Evolutionary conservation across 2,888 invertebrate species (phyloP), one percentile per base, ranked within the genome.

Genomic region (Nymphalis polychloros): DNA sequence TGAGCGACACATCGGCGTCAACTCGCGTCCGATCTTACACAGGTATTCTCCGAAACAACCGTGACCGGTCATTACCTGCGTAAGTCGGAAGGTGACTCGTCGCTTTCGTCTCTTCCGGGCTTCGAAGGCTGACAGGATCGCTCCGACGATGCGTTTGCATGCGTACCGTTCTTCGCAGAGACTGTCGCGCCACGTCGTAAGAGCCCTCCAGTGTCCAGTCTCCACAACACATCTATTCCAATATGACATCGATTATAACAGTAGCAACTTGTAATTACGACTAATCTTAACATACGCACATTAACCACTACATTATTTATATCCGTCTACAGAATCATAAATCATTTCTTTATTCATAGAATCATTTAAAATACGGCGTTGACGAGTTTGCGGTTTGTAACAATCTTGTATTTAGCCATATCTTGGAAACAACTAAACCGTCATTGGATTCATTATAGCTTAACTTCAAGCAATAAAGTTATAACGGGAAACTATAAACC

Each of bases 261-360:
- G 13, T 53, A 27, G 17, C 53, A 53, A 53, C 23, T 53, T 27
- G 53, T 27, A 53, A 53, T 53, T 27, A 53, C 53, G 8, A 55
- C 17, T 55, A 55, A 31, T 52, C 17, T 50, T 55, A 55, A 55
- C 27, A 17, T 55, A 55, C 27, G 23, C 13, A 41, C 41, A 41
- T 23, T 20, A 50, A 7, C 8, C 2, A 31, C 31, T 55, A 17
- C n/a, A 27, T 17, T 53, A 27, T 13, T 53, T 55, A 8, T 55
- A 55, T 55, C 31, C 31, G 53, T 31, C 53, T n/a, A 17, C 19
- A 55, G 53, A 31, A 55, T 55, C 27, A 53, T 53, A 31, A 55
- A 55, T 55, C 53, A 55, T 31, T 55, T 55, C 50, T 27, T n/a
- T 55, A 55, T 55, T 55, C 17, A 55, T n/a, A 55, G 27, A 17